phyloP scores from a whole-genome alignment of 2,113 vertebrate genomes.

The Ctenomys sociabilis region DNA sequence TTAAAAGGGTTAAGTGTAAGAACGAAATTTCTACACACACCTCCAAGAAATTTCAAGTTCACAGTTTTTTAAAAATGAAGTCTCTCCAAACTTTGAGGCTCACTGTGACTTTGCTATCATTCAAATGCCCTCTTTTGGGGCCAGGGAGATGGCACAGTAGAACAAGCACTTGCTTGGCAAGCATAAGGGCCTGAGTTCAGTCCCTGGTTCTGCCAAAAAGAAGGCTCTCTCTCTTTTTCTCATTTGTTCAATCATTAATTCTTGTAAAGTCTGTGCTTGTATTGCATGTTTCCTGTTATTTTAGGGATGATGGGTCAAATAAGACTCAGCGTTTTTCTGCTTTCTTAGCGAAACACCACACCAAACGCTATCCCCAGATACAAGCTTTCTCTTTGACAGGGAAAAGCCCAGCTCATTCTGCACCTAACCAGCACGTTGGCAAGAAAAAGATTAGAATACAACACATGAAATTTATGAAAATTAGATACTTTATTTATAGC shows the following conservation, averaged over 20 bases:
- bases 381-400: not conserved
- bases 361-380: not conserved
- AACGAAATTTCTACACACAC: not conserved
- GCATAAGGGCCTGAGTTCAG: too few relatives aligned
- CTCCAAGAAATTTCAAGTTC: not conserved
- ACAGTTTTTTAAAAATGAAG: not conserved
- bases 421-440: not conserved
- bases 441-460: not conserved
- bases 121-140: not conserved
- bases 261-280: slow-evolving; percentile 22
- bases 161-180: too few relatives aligned
- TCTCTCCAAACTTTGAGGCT: not conserved
- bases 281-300: not conserved
- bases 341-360: not conserved
- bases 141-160: too few relatives aligned
- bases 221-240: too few relatives aligned
- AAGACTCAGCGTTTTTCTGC: not conserved
- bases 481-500: slow-evolving; percentile 90
- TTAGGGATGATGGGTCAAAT: not conserved
- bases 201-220: too few relatives aligned
- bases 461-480: slow-evolving; percentile 84
- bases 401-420: not conserved
- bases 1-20: not conserved
- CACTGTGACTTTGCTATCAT: not conserved
- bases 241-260: not conserved